Evolutionary conservation across 2,888 invertebrate species (phyloP).

Genomic region (Argyresthia albistria): DNA sequence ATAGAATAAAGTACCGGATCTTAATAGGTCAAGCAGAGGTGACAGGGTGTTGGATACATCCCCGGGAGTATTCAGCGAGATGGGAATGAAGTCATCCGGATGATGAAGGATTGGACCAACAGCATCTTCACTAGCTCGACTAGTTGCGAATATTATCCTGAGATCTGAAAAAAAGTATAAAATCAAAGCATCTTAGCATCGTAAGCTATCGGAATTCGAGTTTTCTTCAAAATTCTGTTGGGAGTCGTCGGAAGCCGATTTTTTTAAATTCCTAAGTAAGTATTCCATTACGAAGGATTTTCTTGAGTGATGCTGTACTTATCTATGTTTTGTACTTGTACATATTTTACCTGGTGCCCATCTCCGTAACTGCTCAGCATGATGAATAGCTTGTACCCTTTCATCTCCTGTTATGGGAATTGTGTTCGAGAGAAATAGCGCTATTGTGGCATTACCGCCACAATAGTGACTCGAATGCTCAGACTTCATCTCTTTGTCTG

Average conservation of each 20-base stretch:
- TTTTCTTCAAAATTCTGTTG: no score
- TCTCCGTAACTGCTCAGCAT: slow-evolving; percentile 8
- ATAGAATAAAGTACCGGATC: background rate
- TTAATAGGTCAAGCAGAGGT: slow-evolving; percentile 7
- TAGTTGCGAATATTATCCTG: slow-evolving; percentile 13
- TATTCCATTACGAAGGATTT: background rate
- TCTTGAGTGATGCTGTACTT: background rate
- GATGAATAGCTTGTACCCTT: slow-evolving; percentile 8
- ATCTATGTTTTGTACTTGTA: background rate
- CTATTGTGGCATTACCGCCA: slow-evolving; percentile 14
- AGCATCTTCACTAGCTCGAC: slow-evolving; percentile 9
- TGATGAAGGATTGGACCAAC: slow-evolving; percentile 10
- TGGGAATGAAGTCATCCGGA: slow-evolving; percentile 11
- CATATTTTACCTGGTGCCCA: slow-evolving; percentile 11
- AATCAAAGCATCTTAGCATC: background rate
- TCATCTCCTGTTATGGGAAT: slow-evolving; percentile 12
- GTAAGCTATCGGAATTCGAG: background rate
- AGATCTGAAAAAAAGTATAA: slow-evolving; percentile 11
- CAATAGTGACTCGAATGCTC: slow-evolving; percentile 11
- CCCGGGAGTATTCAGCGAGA: slow-evolving; percentile 10
- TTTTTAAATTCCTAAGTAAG: no score
- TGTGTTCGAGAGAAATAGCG: slow-evolving; percentile 12
- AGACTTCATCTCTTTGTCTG: slow-evolving; percentile 1
- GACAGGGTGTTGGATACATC: slow-evolving; percentile 6
- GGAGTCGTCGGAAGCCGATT: no score